Base-by-base conservation (phyloP, 2,797 vertebrate species). In the Spondyliosoma cantharus region DNA sequence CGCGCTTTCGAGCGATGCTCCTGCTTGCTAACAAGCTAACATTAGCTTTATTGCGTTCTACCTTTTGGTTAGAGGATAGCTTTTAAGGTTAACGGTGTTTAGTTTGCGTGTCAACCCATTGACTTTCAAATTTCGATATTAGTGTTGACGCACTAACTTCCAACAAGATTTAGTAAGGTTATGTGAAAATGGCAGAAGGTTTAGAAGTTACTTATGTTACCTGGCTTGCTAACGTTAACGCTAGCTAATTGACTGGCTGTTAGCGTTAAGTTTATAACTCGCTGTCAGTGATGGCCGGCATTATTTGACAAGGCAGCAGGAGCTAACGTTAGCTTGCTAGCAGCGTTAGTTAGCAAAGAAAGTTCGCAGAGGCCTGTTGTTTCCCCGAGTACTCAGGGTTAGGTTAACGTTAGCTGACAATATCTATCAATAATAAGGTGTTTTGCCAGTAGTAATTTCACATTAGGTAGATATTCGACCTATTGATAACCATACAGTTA, bases 211-310 rank as follows among this genome's bases (percentile, higher is more conserved):
- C 58, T 82, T 59, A 11, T 54, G 71, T 74, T 89, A 83, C 82
- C 85, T 87, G 71, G 32, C 25, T 58, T 69, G 85, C 87, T 90
- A 88, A 76, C 69, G 73, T 60, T 90, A 89, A 76, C 69, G 74
- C 53, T 76, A 84, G 91, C 89, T 88, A 88, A 86, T 81, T 83
- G 87, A 66, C 70, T 81, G 58, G 25, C 73, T 87, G 86, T 82
- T 92, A 80, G 91, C 85, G 75, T 82, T 82, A 92, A 91, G 90
- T 94, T 93, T 87, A 78, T 84, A 89, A 92, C 84, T 92, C 72
- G 73, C 89, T 91, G 90, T 92, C 88, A 89, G 78, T 78, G 80
- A 86, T 87, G 91, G 86, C 86, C 90, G 90, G 92, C 89, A 45
- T 87, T 84, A 85, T 88, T 89, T 89, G 88, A 90, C 88, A 89